Evolutionary conservation across 1,140 invertebrate species (phyloP).

Genomic region (Leptonema lineaticorne): DNA sequence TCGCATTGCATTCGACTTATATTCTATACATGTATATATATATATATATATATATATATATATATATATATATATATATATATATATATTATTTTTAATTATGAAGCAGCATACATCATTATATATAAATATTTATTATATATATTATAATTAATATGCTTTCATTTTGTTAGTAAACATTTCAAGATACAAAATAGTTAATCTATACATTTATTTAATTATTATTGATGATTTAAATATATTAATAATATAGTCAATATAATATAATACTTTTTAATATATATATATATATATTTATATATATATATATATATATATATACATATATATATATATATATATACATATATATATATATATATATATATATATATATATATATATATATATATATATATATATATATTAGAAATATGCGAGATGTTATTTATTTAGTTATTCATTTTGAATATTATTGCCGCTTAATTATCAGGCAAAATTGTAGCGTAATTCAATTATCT

Average conservation of each 20-base stretch:
- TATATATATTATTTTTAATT: no score
- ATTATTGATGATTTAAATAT: no score
- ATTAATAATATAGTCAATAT: no score
- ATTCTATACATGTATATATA: neutral
- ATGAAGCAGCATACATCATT: no score
- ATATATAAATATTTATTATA: no score
- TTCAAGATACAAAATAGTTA: no score
- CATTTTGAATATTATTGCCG: slow-evolving; percentile 10
- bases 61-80: neutral
- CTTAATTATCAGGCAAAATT: slow-evolving; percentile 2
- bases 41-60: neutral
- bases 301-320: neutral
- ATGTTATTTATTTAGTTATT: neutral
- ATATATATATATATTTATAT: neutral
- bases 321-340: neutral
- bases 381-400: neutral
- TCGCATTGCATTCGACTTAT: slow-evolving; percentile 11
- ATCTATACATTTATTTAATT: no score
- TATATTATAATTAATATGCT: no score
- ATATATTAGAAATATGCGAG: neutral
- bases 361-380: neutral
- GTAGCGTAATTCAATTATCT: no score
- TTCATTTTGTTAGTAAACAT: no score
- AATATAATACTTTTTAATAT: neutral
- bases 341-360: neutral